Percentiles rank a stretch among this genome's conserved stretches.
Evolutionary conservation across 2,113 vertebrate species (phyloP).

Genomic region (Tinamus guttatus): DNA sequence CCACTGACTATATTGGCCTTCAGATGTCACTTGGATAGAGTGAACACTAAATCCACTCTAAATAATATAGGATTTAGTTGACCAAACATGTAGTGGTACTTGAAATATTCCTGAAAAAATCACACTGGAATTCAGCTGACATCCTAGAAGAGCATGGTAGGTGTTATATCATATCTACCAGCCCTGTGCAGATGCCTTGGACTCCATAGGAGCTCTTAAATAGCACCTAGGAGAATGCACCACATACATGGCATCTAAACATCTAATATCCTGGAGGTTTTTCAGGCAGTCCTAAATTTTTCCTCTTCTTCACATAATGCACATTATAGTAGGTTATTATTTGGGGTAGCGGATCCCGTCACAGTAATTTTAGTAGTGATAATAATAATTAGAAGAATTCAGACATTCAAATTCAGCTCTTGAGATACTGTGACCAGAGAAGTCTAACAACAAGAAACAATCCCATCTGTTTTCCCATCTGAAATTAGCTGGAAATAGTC

Average conservation of each 20-base stretch:
- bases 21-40: rapidly evolving
- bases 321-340: too few relatives aligned
- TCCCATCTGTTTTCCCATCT: constrained; percentile 64
- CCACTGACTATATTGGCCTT: rapidly evolving
- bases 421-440: constrained; percentile 50
- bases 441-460: constrained; percentile 50
- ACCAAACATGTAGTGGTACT: rapidly evolving
- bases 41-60: too few relatives aligned
- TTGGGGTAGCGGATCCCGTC: not conserved
- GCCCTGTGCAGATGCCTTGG: not conserved
- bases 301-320: not conserved
- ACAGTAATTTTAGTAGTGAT: not conserved
- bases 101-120: not conserved
- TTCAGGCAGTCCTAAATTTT: not conserved
- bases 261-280: not conserved
- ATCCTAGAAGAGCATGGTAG: not conserved
- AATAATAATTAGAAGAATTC: not conserved
- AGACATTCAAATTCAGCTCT: constrained; percentile 37
- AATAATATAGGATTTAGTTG: not conserved
- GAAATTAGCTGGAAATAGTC: constrained; percentile 66
- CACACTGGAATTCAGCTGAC: not conserved
- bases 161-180: not conserved
- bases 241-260: rapidly evolving
- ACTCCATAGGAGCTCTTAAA: not conserved
- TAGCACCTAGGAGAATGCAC: not conserved